Conservation (phyloP, 2,888 invertebrate genomes). For the Anorthoa munda region DNA sequence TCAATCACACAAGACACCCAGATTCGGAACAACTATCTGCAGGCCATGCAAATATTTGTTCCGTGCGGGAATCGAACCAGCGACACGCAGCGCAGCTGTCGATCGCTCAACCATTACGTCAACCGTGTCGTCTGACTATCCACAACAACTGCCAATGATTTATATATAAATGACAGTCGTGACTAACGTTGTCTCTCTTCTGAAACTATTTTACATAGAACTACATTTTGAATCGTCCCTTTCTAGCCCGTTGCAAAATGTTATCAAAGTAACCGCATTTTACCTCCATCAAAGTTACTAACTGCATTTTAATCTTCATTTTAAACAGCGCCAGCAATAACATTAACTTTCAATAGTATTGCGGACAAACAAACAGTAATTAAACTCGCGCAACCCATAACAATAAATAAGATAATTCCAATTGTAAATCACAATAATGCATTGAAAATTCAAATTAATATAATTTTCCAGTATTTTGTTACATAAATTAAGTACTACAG, state of each 20-base stretch:
- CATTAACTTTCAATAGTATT: conserved; percentile 34
- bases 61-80: too few relatives aligned
- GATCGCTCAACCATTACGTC: too few relatives aligned
- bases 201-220: neutral
- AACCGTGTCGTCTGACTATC: too few relatives aligned
- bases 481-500: conserved; percentile 77
- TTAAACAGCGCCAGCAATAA: conserved; percentile 30
- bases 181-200: too few relatives aligned
- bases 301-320: conserved; percentile 36
- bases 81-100: too few relatives aligned
- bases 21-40: too few relatives aligned
- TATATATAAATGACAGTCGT: too few relatives aligned
- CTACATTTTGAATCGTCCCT: too few relatives aligned
- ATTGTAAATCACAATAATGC: conserved; percentile 66
- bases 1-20: too few relatives aligned
- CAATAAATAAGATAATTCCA: conserved; percentile 59
- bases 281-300: conserved; percentile 30
- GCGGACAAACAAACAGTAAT: conserved; percentile 50
- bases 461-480: conserved; percentile 76
- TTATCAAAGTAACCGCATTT: neutral
- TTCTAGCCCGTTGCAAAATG: neutral
- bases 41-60: too few relatives aligned
- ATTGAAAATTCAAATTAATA: conserved; percentile 71
- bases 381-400: conserved; percentile 53
- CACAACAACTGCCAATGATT: too few relatives aligned